Conservation (phyloP, 2,888 invertebrate genomes). For the Euspilapteryx auroguttella region DNA sequence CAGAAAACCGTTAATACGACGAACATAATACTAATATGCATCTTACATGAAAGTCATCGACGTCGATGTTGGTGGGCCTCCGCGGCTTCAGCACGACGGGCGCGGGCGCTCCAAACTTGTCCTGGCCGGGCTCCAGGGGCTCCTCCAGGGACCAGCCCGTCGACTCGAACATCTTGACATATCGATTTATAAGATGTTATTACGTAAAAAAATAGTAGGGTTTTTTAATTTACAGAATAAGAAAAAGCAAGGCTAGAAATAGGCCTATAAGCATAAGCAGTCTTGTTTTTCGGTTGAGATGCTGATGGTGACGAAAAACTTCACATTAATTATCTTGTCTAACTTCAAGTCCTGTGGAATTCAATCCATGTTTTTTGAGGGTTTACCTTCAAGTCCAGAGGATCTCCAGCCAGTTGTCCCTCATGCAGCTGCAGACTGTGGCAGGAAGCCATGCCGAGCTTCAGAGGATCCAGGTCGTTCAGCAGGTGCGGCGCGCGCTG, state of each 20-base stretch:
- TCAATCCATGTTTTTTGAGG: neutral
- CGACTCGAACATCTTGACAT: constrained; percentile 87
- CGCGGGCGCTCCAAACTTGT: constrained; percentile 84
- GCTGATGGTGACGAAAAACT: too few relatives aligned
- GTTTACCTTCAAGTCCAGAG: constrained; percentile 82
- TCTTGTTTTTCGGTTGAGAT: too few relatives aligned
- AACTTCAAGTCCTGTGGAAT: too few relatives aligned
- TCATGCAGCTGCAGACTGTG: constrained; percentile 92
- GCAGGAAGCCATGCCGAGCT: constrained; percentile 85
- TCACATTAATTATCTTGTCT: too few relatives aligned
- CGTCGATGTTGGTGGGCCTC: constrained; percentile 41
- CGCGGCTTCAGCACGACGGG: constrained; percentile 81
- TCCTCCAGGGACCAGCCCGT: constrained; percentile 92
- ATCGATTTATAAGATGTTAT: too few relatives aligned
- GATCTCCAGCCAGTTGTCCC: constrained; percentile 87
- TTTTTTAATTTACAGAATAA: too few relatives aligned
- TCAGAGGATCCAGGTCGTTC: constrained; percentile 58
- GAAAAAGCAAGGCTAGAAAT: too few relatives aligned
- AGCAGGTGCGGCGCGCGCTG: constrained; percentile 45
- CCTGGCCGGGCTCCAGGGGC: constrained; percentile 78
- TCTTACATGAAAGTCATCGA: constrained; percentile 44
- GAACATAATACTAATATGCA: neutral
- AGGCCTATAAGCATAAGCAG: too few relatives aligned
- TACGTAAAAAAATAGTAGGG: too few relatives aligned
- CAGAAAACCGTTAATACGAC: too few relatives aligned